phyloP scores from a whole-genome alignment of 2,888 invertebrate genomes.

The Drosophila limbata region DNA sequence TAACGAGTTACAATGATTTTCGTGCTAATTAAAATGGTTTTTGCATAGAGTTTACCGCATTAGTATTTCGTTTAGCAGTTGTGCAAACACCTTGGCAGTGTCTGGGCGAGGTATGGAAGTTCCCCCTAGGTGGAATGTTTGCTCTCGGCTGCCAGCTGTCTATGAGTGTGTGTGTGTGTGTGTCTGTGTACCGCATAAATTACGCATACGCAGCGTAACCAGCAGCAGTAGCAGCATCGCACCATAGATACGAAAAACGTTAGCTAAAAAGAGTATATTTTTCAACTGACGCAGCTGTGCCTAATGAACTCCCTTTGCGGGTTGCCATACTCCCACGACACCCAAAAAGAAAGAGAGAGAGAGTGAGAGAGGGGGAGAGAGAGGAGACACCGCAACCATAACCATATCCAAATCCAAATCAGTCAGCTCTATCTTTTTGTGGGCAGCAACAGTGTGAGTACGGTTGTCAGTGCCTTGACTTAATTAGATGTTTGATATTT shows the following conservation, averaged over 20 bases:
- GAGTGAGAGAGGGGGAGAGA: background rate
- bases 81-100: constrained; percentile 69
- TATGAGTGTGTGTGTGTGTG: constrained; percentile 21
- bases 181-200: constrained; percentile 65
- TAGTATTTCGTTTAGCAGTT: constrained; percentile 80
- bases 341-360: background rate
- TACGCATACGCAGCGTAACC: constrained; percentile 69
- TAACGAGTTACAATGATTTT: constrained; percentile 82
- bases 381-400: constrained; percentile 13
- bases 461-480: constrained; percentile 47
- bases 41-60: constrained; percentile 81
- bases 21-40: constrained; percentile 83
- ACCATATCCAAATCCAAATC: constrained; percentile 25
- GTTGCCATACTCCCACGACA: constrained; percentile 25
- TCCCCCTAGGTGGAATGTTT: constrained; percentile 49
- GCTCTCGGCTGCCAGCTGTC: constrained; percentile 30
- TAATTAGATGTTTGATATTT: constrained; percentile 74
- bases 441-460: constrained; percentile 28
- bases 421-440: constrained; percentile 35
- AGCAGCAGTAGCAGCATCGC: constrained; percentile 9
- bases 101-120: constrained; percentile 34
- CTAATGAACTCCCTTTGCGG: constrained; percentile 75
- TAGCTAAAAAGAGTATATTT: constrained; percentile 64
- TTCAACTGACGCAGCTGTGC: constrained; percentile 60
- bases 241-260: constrained; percentile 44